Conservation (phyloP, 2,797 vertebrate genomes). For the Cuniculus paca region DNA sequence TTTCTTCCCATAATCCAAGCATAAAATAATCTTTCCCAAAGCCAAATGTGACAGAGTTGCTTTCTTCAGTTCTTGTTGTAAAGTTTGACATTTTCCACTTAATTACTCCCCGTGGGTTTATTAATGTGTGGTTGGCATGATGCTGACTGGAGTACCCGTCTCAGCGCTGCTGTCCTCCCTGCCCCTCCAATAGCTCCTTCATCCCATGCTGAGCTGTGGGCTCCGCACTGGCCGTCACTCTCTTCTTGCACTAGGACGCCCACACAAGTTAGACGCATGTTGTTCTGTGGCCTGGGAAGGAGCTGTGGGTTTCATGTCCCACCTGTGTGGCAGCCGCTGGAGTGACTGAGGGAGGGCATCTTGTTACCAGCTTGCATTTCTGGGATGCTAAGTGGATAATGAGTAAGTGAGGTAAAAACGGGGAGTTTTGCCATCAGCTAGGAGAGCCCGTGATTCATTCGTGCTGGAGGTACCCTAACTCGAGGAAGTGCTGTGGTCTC, state of each 20-base stretch:
- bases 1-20: background rate
- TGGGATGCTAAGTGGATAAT: background rate
- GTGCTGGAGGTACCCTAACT: fast-evolving
- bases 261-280: too few species aligned
- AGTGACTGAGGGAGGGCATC: background rate
- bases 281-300: background rate
- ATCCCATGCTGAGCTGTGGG: background rate
- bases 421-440: background rate
- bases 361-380: fast-evolving
- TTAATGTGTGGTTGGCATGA: background rate
- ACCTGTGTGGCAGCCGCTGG: background rate
- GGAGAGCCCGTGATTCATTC: background rate
- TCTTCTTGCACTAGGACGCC: background rate
- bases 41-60: background rate
- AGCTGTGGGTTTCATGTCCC: background rate
- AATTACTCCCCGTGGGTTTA: too few species aligned
- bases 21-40: background rate
- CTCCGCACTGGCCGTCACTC: background rate
- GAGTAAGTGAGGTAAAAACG: background rate
- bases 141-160: background rate
- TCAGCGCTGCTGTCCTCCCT: background rate
- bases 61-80: background rate
- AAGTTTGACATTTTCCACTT: background rate
- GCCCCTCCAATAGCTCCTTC: background rate
- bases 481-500: fast-evolving